Conservation (phyloP, 2,113 vertebrate genomes). For the Psettodes erumei region DNA sequence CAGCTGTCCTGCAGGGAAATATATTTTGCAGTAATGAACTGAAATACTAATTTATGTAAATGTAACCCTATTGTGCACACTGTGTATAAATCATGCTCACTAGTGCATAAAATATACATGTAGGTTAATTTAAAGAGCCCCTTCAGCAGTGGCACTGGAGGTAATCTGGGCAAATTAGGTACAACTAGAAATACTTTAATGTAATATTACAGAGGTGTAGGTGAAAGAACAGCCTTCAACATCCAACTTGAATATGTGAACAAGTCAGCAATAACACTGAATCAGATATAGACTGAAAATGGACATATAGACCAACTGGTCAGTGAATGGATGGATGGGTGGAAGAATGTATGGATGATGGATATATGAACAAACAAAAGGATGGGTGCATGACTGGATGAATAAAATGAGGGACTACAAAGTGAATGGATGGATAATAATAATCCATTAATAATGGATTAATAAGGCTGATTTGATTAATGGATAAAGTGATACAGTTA, state of each 20-base stretch:
- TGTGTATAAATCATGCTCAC: slow-evolving; percentile 48
- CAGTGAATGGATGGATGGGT: neutral
- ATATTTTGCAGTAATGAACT: slow-evolving; percentile 39
- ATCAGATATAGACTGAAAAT: neutral
- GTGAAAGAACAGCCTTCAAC: neutral
- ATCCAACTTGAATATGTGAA: neutral
- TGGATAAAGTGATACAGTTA: too few relatives aligned
- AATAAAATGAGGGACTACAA: too few relatives aligned
- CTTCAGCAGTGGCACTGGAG: neutral
- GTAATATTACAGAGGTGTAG: neutral
- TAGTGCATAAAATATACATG: slow-evolving; percentile 55
- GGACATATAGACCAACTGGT: neutral
- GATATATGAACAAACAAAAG: neutral
- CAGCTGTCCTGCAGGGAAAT: slow-evolving; percentile 53
- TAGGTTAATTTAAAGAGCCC: slow-evolving; percentile 40
- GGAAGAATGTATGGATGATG: neutral
- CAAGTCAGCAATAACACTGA: neutral
- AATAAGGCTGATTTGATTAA: too few relatives aligned
- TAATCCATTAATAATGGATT: too few relatives aligned
- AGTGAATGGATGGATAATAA: neutral
- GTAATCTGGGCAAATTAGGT: slow-evolving; percentile 10
- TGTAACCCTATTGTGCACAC: slow-evolving; percentile 47
- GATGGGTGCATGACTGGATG: neutral
- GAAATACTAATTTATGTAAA: slow-evolving; percentile 55
- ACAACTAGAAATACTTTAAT: slow-evolving; percentile 23